These are phyloP conservation scores for Apogon hyalosoma DNA, from an alignment of 2,797 vertebrate genomes.

Conservation along the genomic window DNA sequence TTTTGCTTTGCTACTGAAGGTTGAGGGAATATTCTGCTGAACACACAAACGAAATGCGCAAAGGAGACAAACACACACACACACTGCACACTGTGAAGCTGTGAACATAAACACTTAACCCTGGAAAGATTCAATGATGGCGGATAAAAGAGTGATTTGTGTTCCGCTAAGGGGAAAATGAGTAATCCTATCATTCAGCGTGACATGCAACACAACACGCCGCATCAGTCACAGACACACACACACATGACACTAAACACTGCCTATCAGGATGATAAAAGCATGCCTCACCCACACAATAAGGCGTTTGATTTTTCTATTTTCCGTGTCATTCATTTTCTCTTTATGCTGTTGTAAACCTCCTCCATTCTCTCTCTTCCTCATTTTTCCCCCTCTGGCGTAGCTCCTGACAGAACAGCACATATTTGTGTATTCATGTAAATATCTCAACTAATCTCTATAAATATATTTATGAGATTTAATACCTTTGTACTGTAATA, in stretches of 20 bases:
- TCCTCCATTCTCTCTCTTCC: conserved; percentile 24
- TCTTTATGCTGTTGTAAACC: conserved; percentile 67
- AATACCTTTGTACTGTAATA: conserved; percentile 77
- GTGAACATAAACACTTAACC: conserved; percentile 81
- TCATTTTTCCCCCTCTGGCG: conserved; percentile 51
- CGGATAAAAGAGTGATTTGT: conserved; percentile 85
- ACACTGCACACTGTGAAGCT: conserved; percentile 44
- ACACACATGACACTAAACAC: conserved; percentile 72
- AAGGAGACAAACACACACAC: conserved; percentile 26
- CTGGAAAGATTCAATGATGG: conserved; percentile 84
- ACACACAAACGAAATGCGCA: conserved; percentile 57
- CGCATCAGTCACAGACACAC: conserved; percentile 67
- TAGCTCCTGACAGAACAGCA: conserved; percentile 68
- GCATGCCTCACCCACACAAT: conserved; percentile 77
- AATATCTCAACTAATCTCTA: conserved; percentile 76
- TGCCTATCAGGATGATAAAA: conserved; percentile 81
- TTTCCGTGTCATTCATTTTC: conserved; percentile 80
- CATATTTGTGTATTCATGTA: conserved; percentile 78
- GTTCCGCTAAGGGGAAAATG: conserved; percentile 84
- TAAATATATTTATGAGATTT: conserved; percentile 81
- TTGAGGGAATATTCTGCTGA: conserved; percentile 40
- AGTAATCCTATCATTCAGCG: conserved; percentile 84
- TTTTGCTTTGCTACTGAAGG: conserved; percentile 43
- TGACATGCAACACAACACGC: conserved; percentile 82
- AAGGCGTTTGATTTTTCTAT: conserved; percentile 81